Base-by-base conservation (phyloP, 2,113 vertebrate species). In the Vulpes lagopus region DNA sequence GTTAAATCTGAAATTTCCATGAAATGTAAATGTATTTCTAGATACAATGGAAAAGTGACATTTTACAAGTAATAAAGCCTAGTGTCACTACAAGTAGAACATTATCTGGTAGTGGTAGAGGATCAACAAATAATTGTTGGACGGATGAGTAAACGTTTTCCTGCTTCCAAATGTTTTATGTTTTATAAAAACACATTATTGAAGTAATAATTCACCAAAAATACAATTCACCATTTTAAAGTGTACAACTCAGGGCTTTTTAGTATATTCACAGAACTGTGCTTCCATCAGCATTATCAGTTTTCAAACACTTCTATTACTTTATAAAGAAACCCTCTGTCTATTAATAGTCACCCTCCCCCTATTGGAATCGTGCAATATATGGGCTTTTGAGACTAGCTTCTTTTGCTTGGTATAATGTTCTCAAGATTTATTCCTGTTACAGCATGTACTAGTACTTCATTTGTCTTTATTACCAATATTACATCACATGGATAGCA, bases 1-100 rank as follows among this genome's bases (percentile, higher is more conserved):
- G 3, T 17, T 81, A 92, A 88, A 85, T 74, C 30, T 93, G 62
- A 76, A 92, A 57, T 90, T 90, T 95, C 12, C 11, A 92, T 76
- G 15, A 94, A 65, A 94, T 69, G 27, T 14, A 81, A 92, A 19
- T 76, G 17, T 3, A 84, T 74, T 85, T 96, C 12, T 84, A 80
- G 64, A 76, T 83, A 69, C 80, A 74, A 11, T 59, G 49, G 55
- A 64, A 83, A 91, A 53, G 30, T 88, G 9, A 1, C 4, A 51
- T 89, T 94, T 64, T 49, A 49, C 43, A 93, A 85, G 16, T 35
- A 60, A 64, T 94, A 83, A 85, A 80, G 86, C 8, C 1, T 59
- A 91, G 69, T 89, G 5, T 71, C 3, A 2, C 32, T n/a, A 62
- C 11, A 62, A 69, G 11, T 43, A n/a, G 23, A 89, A 60, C 16